A percentile compares a stretch with the other conserved stretches of the same genome.
Evolutionary conservation across 1,140 invertebrate species (phyloP).

Genomic region (Gonatopus flavifemur): DNA sequence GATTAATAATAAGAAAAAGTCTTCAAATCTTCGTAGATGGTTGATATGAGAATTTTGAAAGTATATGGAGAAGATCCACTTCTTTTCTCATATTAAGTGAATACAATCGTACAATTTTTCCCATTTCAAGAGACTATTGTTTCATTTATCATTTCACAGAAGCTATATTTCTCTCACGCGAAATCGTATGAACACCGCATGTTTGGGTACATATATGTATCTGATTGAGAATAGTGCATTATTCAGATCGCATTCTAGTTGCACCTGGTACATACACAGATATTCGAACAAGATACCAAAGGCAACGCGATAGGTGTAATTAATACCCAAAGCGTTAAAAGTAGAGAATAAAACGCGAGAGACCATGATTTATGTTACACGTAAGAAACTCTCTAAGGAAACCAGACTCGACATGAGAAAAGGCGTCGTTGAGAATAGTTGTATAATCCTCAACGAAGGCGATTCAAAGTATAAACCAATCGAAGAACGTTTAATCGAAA

Average conservation of each 20-base stretch:
- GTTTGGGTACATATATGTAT: conserved; percentile 4
- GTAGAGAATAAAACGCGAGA: conserved; percentile 13
- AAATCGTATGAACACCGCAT: background rate
- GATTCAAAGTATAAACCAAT: too few relatives aligned
- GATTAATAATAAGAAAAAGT: conserved; percentile 46
- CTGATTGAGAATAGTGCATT: conserved; percentile 17
- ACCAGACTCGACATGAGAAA: conserved; percentile 10
- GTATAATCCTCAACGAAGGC: too few relatives aligned
- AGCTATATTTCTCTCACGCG: conserved; percentile 7
- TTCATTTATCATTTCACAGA: too few relatives aligned
- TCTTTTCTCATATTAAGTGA: too few relatives aligned
- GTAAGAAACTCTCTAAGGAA: conserved; percentile 9
- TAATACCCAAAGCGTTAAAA: conserved; percentile 16
- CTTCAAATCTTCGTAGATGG: too few relatives aligned
- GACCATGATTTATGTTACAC: conserved; percentile 18
- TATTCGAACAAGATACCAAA: conserved; percentile 15
- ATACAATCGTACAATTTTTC: too few relatives aligned
- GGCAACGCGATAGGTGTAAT: conserved; percentile 27
- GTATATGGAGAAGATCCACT: too few relatives aligned
- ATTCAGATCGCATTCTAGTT: conserved; percentile 18
- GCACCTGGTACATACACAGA: conserved; percentile 16
- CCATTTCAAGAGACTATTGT: too few relatives aligned
- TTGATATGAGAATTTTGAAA: too few relatives aligned
- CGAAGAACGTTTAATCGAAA: too few relatives aligned
- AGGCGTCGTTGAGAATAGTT: background rate